These are phyloP conservation scores for Acrocephalus kingi DNA, from an alignment of 2,113 vertebrate species.

Conservation along the genomic window DNA sequence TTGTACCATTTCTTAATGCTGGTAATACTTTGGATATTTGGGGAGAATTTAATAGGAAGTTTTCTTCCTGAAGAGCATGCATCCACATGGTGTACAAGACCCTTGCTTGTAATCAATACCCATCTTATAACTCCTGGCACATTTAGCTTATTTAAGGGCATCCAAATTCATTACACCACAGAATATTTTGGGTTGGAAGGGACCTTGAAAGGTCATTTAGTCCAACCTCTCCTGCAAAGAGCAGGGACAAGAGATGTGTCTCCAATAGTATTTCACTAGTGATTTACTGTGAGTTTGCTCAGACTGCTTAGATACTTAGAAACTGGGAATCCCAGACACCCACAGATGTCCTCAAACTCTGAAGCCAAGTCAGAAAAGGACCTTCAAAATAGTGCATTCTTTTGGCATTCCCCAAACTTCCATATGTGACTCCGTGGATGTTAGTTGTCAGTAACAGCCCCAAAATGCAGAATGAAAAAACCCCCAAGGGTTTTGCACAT, in stretches of 20 bases:
- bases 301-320: neutral
- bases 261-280: neutral
- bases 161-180: neutral
- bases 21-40: neutral
- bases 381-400: neutral
- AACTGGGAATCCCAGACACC: neutral
- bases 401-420: neutral
- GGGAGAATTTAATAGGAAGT: neutral
- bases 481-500: neutral
- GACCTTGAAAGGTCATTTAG: neutral
- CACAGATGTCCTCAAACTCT: neutral
- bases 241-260: neutral
- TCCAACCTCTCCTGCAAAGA: neutral
- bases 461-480: neutral
- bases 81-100: neutral
- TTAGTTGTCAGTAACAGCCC: neutral
- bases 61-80: rapidly evolving
- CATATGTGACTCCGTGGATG: neutral
- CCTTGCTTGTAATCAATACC: neutral
- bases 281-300: neutral
- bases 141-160: neutral
- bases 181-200: neutral
- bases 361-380: neutral
- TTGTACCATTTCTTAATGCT: neutral
- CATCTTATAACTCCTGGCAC: neutral